A percentile compares a stretch with the other conserved stretches of the same genome.
Conservation (phyloP, 64 coral and sea anemone genomes). For the Trachythela sp. region DNA sequence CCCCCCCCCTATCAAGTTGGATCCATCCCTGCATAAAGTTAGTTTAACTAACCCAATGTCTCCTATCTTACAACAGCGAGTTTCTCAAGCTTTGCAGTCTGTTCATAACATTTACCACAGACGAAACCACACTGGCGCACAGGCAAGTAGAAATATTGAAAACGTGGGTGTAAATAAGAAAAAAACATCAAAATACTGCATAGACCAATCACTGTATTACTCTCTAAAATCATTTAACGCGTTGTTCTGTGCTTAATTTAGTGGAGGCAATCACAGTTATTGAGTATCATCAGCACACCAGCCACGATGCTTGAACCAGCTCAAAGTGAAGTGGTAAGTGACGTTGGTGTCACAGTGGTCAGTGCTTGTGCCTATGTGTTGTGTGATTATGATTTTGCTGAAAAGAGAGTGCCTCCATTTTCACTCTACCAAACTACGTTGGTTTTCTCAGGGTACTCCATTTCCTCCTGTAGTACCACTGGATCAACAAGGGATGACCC, state of each 20-base stretch:
- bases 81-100: conserved; percentile 86
- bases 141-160: not conserved
- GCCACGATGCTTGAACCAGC: conserved; percentile 67
- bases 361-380: no score
- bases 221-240: not conserved
- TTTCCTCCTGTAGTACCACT: no score
- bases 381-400: no score
- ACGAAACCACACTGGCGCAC: conserved; percentile 73
- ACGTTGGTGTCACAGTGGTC: not conserved
- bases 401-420: no score
- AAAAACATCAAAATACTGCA: not conserved
- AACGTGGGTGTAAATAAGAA: not conserved
- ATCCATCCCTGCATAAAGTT: no score
- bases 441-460: no score
- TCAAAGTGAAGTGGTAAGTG: conserved; percentile 77
- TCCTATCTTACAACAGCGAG: conserved; percentile 50
- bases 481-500: no score
- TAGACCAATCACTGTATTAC: not conserved
- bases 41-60: not conserved
- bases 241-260: not conserved
- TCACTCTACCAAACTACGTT: no score
- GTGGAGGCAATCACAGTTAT: conserved; percentile 88
- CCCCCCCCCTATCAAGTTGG: no score
- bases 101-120: conserved; percentile 71
- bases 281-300: conserved; percentile 86